Evolutionary conservation across 2,888 invertebrate genomes (phyloP).

Genomic region (Idaea aversata): DNA sequence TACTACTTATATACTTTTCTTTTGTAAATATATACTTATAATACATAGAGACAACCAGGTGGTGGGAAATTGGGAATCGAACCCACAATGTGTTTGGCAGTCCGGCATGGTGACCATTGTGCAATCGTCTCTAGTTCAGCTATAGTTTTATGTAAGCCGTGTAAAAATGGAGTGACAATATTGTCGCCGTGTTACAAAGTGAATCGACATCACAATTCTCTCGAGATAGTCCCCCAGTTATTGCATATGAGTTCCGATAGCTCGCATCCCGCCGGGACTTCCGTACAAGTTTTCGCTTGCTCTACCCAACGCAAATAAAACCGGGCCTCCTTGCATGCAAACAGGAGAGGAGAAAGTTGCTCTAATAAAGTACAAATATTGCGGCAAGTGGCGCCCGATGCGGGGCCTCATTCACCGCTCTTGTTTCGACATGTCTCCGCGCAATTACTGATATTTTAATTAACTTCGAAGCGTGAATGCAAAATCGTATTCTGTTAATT

Average conservation of each 20-base stretch:
- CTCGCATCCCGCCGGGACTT: slow-evolving; percentile 11
- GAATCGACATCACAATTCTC: slow-evolving; percentile 9
- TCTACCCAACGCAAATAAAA: slow-evolving; percentile 42
- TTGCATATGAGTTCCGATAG: slow-evolving; percentile 27
- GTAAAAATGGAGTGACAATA: not conserved
- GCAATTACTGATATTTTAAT: slow-evolving; percentile 54
- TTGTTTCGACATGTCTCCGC: slow-evolving; percentile 16
- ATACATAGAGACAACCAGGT: too few species aligned
- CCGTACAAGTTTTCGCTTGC: slow-evolving; percentile 21
- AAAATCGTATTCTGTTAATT: slow-evolving; percentile 68
- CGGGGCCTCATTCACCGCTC: slow-evolving; percentile 14
- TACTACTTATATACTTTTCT: too few species aligned
- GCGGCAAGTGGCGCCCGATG: slow-evolving; percentile 48
- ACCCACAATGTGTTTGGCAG: too few species aligned
- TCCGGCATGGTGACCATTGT: too few species aligned
- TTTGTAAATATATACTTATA: too few species aligned
- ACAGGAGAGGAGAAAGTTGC: slow-evolving; percentile 60
- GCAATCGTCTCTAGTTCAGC: too few species aligned
- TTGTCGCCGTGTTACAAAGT: slow-evolving; percentile 2
- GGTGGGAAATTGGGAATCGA: too few species aligned
- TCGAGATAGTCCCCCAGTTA: slow-evolving; percentile 12
- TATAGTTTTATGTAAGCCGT: too few species aligned
- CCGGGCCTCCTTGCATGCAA: slow-evolving; percentile 50
- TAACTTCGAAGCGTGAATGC: slow-evolving; percentile 69
- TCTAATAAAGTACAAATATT: slow-evolving; percentile 74